These are phyloP conservation scores for Colletes latitarsis DNA, from an alignment of 1,140 invertebrate genomes.

Conservation along the genomic window DNA sequence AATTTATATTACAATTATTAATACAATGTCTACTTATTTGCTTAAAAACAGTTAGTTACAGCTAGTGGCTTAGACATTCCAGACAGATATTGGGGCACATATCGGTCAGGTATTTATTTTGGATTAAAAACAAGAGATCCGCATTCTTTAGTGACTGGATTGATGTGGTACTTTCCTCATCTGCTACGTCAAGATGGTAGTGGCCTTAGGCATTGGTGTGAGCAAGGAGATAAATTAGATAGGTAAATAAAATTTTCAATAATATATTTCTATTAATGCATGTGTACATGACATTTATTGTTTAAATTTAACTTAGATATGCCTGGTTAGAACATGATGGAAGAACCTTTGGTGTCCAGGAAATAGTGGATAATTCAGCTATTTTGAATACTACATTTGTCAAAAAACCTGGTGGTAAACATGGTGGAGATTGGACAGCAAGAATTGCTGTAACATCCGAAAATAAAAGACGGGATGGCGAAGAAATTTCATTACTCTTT, in stretches of 20 bases:
- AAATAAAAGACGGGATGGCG: constrained; percentile 72
- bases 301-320: constrained; percentile 78
- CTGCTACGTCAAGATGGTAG: constrained; percentile 84
- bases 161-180: constrained; percentile 97
- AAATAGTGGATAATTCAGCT: constrained; percentile 91
- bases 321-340: constrained; percentile 97
- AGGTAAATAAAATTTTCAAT: constrained; percentile 78
- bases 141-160: constrained; percentile 92
- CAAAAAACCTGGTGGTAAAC: constrained; percentile 88
- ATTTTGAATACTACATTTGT: constrained; percentile 93
- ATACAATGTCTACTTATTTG: constrained; percentile 2
- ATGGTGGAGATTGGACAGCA: constrained; percentile 97
- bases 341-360: constrained; percentile 94
- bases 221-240: constrained; percentile 92
- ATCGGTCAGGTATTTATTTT: constrained; percentile 93
- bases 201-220: constrained; percentile 94
- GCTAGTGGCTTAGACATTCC: constrained; percentile 87
- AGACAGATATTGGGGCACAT: constrained; percentile 95
- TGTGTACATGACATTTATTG: constrained; percentile 1
- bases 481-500: constrained; percentile 88
- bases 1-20: background rate
- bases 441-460: constrained; percentile 86
- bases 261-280: background rate
- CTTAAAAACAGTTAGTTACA: constrained; percentile 84
- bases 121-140: constrained; percentile 95